These are phyloP conservation scores for Erythrolamprus reginae DNA, from an alignment of 2,113 vertebrate species.

Conservation along the genomic window DNA sequence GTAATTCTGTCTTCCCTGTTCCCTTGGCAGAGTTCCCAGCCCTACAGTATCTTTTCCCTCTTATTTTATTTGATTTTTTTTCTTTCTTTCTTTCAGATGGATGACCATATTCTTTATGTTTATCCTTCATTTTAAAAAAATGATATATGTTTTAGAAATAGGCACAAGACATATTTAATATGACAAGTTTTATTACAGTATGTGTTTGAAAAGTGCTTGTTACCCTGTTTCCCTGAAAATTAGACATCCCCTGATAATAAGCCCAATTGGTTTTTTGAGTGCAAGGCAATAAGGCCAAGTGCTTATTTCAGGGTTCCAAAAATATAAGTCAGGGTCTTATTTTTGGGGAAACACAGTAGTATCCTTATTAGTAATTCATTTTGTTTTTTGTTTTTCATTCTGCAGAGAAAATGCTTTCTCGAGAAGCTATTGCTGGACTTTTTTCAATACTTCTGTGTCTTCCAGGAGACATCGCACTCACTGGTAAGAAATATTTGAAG, in stretches of 20 bases:
- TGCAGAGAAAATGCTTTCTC: slow-evolving; percentile 30
- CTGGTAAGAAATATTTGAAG: slow-evolving; percentile 33
- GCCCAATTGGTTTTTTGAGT: no score
- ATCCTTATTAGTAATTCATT: not conserved
- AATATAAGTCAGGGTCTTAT: no score
- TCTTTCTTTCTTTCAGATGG: not conserved
- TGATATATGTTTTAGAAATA: not conserved
- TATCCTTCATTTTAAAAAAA: not conserved
- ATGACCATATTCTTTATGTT: not conserved
- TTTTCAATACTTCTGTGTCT: slow-evolving; percentile 32
- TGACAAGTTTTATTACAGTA: not conserved
- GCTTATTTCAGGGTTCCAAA: no score
- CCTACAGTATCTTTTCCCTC: not conserved
- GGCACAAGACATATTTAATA: not conserved
- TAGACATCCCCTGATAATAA: no score
- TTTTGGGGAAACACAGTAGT: no score
- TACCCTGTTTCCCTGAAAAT: no score
- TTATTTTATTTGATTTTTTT: not conserved
- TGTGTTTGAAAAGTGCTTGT: not conserved
- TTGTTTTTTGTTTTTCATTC: not conserved
- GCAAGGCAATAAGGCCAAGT: no score
- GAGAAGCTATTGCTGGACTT: not conserved
- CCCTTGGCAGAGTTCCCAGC: not conserved
- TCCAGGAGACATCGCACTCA: not conserved
- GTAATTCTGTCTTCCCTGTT: not conserved